Conservation (phyloP, 2,113 vertebrate genomes). For the Phyllostomus hastatus region DNA sequence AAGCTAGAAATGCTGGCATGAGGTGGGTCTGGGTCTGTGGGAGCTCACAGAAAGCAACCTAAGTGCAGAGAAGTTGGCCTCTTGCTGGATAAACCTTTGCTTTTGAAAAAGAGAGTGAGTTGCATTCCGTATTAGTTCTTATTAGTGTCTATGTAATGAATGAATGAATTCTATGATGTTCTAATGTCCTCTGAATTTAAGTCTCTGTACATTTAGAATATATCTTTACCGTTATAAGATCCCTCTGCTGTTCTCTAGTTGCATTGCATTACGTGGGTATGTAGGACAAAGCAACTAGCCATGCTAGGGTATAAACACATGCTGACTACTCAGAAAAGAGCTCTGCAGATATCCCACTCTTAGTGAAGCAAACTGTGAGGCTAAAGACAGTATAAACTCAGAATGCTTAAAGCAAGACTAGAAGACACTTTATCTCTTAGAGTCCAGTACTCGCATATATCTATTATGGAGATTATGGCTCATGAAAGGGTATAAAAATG, state of each 20-base stretch:
- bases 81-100: background rate
- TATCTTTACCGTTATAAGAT: background rate
- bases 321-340: background rate
- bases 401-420: background rate
- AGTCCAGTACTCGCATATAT: background rate
- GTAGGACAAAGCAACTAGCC: background rate
- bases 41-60: background rate
- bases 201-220: background rate
- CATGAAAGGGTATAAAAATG: background rate
- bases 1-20: background rate
- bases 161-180: background rate
- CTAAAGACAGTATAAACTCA: background rate
- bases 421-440: slow-evolving; percentile 16
- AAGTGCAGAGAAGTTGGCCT: background rate
- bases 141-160: background rate
- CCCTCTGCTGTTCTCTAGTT: background rate
- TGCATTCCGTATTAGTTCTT: background rate
- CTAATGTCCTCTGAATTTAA: background rate
- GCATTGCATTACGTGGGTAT: background rate
- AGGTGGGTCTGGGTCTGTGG: background rate
- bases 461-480: slow-evolving; percentile 44
- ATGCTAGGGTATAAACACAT: background rate
- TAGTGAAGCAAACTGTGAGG: background rate
- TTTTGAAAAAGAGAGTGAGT: background rate
- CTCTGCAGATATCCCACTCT: background rate